Evolutionary conservation across 1,140 invertebrate genomes (phyloP).

Genomic region (Holcopasites calliopsidis): DNA sequence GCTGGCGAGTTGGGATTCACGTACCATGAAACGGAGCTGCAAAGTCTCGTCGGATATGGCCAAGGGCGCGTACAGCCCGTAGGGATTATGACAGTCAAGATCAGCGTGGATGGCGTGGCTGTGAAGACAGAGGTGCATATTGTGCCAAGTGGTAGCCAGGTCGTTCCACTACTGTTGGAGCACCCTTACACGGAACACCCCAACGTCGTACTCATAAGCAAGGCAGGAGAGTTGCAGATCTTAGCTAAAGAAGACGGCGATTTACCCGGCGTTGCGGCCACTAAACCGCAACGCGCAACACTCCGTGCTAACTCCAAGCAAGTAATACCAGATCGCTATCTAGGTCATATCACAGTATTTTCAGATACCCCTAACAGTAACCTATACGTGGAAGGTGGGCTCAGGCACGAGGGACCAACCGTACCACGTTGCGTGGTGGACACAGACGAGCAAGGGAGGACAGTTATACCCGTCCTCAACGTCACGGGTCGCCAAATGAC

Average conservation of each 20-base stretch:
- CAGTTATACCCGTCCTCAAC: slow-evolving; percentile 12
- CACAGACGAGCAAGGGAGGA: slow-evolving; percentile 7
- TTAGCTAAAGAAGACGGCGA: not conserved
- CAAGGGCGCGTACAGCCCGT: slow-evolving; percentile 19
- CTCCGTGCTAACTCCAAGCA: not conserved
- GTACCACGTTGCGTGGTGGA: slow-evolving; percentile 18
- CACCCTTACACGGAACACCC: slow-evolving; percentile 52
- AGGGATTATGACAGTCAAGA: slow-evolving; percentile 4
- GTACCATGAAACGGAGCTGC: not conserved
- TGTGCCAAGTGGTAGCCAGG: slow-evolving; percentile 36
- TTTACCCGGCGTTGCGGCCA: too few relatives aligned
- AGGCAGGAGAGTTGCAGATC: slow-evolving; percentile 15
- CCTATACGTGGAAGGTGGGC: slow-evolving; percentile 23
- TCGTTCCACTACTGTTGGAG: slow-evolving; percentile 36
- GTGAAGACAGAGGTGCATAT: slow-evolving; percentile 25
- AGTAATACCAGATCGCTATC: slow-evolving; percentile 19
- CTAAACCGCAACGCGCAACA: not conserved
- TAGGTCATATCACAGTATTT: slow-evolving; percentile 15
- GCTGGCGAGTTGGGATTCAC: slow-evolving; percentile 12
- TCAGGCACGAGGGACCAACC: not conserved
- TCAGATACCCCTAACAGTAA: not conserved
- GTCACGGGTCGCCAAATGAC: not conserved
- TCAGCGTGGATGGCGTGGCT: slow-evolving; percentile 12
- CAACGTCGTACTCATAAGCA: slow-evolving; percentile 35
- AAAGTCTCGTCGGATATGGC: not conserved